Evolutionary conservation across 2,797 vertebrate species (phyloP).

Genomic region (Phyllotis vaccarum): DNA sequence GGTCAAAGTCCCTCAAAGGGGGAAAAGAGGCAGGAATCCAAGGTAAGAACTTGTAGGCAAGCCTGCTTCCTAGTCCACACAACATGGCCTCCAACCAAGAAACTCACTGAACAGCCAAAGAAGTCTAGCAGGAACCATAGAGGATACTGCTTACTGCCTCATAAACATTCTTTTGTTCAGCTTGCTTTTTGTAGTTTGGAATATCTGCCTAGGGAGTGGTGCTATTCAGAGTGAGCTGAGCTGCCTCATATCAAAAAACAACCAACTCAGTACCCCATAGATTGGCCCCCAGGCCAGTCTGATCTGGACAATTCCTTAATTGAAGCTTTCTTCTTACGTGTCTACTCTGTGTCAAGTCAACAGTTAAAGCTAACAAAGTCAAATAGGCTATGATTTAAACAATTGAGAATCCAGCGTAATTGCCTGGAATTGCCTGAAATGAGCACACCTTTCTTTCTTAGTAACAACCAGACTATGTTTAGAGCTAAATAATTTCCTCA

Average conservation of each 20-base stretch:
- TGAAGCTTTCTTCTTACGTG: neutral
- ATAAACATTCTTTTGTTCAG: neutral
- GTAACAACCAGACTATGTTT: neutral
- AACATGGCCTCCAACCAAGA: neutral
- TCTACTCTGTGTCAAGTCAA: neutral
- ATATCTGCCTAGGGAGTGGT: neutral
- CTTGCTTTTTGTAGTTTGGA: neutral
- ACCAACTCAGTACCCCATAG: neutral
- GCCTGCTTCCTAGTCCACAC: neutral
- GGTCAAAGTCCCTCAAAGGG: neutral
- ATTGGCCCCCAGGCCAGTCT: neutral
- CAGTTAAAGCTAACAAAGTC: neutral
- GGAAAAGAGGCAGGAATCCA: neutral
- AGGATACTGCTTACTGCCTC: neutral
- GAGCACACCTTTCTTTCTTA: neutral
- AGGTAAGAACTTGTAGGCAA: neutral
- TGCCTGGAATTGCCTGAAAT: neutral
- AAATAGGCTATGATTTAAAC: neutral
- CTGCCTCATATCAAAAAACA: neutral
- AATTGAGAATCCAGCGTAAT: neutral
- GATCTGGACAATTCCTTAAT: neutral
- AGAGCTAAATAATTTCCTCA: slow-evolving; percentile 12
- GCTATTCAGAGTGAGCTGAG: neutral
- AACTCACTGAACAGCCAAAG: neutral
- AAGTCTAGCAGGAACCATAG: neutral